phyloP scores from a whole-genome alignment of 2,888 invertebrate species.

The Drosophila quinaria region DNA sequence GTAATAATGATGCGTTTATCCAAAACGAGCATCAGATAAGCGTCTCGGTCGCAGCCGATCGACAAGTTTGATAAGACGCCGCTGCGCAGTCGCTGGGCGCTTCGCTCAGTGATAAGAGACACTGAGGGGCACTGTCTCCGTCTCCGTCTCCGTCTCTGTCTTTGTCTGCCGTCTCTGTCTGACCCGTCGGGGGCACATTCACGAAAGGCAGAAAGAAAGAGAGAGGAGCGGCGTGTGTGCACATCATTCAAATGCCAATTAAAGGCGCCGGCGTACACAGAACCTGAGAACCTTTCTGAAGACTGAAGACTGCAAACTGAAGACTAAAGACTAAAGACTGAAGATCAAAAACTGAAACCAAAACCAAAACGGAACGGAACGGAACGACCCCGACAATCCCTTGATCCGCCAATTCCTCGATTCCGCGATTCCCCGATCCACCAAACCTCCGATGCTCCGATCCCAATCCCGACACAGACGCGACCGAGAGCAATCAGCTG shows the following conservation, averaged over 20 bases:
- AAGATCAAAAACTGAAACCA: slow-evolving; percentile 19
- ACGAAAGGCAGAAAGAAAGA: not conserved
- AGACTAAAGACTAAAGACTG: slow-evolving; percentile 29
- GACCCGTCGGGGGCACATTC: slow-evolving; percentile 4
- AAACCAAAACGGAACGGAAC: slow-evolving; percentile 7
- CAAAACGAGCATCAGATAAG: slow-evolving; percentile 84
- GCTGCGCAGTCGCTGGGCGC: slow-evolving; percentile 57
- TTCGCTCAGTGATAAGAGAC: slow-evolving; percentile 52
- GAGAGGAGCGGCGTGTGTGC: slow-evolving; percentile 68
- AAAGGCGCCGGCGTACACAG: slow-evolving; percentile 81
- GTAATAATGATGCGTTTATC: slow-evolving; percentile 84
- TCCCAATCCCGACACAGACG: slow-evolving; percentile 6
- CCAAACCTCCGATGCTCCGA: not conserved
- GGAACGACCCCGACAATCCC: not conserved
- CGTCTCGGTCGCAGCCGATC: slow-evolving; percentile 65
- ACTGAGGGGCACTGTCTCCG: not conserved
- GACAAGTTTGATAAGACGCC: slow-evolving; percentile 80
- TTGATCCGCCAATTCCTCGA: not conserved
- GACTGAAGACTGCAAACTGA: slow-evolving; percentile 2
- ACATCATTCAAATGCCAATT: slow-evolving; percentile 83
- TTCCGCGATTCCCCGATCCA: not conserved
- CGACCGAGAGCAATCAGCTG: slow-evolving; percentile 74
- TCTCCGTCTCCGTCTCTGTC: not conserved
- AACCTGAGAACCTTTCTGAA: slow-evolving; percentile 64
- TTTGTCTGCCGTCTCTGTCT: not conserved